phyloP scores from a whole-genome alignment of 2,888 invertebrate species.

The Laothoe populi region DNA sequence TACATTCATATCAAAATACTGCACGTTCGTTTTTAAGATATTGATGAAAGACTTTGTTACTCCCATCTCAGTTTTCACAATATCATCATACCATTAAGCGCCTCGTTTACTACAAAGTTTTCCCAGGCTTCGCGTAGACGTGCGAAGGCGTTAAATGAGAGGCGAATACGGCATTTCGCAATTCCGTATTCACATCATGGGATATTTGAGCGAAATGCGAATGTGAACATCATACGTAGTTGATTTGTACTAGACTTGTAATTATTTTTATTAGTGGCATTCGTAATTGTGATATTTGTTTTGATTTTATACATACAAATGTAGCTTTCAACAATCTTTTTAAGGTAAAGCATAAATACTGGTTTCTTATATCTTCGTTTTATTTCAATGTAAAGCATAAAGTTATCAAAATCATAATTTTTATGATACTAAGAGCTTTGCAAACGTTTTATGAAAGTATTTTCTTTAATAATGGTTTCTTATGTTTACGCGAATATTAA shows the following conservation, averaged over 20 bases:
- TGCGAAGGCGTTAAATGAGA: slow-evolving; percentile 7
- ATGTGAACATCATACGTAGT: not conserved
- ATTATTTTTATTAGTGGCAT: slow-evolving; percentile 10
- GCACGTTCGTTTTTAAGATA: too few species aligned
- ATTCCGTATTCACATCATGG: slow-evolving; percentile 6
- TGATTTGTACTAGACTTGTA: not conserved
- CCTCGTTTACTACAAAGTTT: not conserved
- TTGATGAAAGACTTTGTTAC: not conserved
- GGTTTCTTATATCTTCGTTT: too few species aligned
- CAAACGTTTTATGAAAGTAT: too few species aligned
- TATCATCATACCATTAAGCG: not conserved
- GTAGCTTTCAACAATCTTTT: too few species aligned
- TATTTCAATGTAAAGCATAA: too few species aligned
- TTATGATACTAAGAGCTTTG: too few species aligned
- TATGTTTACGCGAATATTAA: too few species aligned
- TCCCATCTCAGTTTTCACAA: not conserved
- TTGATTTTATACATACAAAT: not conserved
- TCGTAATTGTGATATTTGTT: not conserved
- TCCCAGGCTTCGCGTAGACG: slow-evolving; percentile 5
- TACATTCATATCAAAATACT: too few species aligned
- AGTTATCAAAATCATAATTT: too few species aligned
- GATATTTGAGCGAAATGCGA: slow-evolving; percentile 17
- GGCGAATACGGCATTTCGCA: slow-evolving; percentile 5
- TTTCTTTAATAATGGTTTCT: too few species aligned
- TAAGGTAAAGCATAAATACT: too few species aligned